phyloP scores from a whole-genome alignment of 2,888 invertebrate species.

The Conomelus anceps region DNA sequence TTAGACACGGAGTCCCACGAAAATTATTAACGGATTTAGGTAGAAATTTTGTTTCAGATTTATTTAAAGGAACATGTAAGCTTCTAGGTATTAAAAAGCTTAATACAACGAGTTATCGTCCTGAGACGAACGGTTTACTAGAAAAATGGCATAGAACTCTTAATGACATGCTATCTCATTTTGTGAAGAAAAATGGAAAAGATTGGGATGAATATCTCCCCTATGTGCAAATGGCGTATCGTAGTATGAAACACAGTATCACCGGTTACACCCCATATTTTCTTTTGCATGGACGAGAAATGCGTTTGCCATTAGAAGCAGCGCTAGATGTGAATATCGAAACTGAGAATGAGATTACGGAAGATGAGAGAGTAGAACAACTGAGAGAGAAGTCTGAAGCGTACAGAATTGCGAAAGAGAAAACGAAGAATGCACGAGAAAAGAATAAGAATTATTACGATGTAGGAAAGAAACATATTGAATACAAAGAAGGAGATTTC shows the following conservation, averaged over 20 bases:
- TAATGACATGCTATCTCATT: conserved; percentile 37
- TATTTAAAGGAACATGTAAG: too few species aligned
- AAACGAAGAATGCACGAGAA: background rate
- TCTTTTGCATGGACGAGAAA: background rate
- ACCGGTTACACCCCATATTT: background rate
- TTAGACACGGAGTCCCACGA: too few species aligned
- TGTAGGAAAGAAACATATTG: background rate
- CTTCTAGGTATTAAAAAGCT: background rate
- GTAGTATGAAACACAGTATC: background rate
- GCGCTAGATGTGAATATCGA: background rate
- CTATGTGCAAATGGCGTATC: conserved; percentile 35
- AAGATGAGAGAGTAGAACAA: background rate
- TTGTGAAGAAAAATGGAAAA: conserved; percentile 33
- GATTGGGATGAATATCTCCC: conserved; percentile 38
- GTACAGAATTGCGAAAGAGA: background rate
- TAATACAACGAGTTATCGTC: conserved; percentile 36
- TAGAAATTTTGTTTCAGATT: too few species aligned
- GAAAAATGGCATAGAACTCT: conserved; percentile 38
- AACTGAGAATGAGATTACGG: background rate
- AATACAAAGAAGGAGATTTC: background rate
- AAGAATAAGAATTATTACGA: background rate
- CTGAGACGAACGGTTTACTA: conserved; percentile 33
- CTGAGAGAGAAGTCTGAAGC: background rate
- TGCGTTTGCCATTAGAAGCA: background rate
- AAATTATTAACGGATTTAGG: too few species aligned